Conservation (phyloP, 2,113 vertebrate species). For the Lepus americanus region DNA sequence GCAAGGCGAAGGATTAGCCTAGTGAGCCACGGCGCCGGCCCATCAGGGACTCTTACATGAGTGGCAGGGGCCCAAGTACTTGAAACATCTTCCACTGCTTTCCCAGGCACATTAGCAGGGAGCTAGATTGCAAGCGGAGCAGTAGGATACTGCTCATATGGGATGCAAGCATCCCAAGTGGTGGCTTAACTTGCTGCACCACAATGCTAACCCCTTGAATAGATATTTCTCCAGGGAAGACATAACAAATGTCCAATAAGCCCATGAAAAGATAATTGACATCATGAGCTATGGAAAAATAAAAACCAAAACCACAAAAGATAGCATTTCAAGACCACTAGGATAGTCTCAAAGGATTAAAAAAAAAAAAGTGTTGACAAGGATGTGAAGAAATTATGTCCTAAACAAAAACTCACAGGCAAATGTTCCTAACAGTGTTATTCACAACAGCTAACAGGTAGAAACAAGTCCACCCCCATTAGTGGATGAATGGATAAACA, state of each 20-base stretch:
- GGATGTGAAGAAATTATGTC: conserved; percentile 12
- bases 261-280: background rate
- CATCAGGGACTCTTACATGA: too few relatives aligned
- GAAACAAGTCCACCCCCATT: background rate
- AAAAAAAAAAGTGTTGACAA: background rate
- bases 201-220: background rate
- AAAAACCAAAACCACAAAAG: background rate
- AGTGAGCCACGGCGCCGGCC: too few relatives aligned
- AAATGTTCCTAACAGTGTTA: background rate
- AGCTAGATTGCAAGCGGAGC: too few relatives aligned
- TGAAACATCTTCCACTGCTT: too few relatives aligned
- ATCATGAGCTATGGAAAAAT: background rate
- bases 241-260: background rate
- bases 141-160: too few relatives aligned
- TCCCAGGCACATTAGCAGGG: too few relatives aligned
- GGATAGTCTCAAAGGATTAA: conserved; percentile 1
- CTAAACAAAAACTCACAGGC: background rate
- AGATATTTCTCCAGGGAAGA: background rate
- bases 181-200: too few relatives aligned
- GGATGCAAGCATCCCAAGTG: too few relatives aligned
- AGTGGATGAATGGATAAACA: conserved; percentile 9
- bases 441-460: background rate
- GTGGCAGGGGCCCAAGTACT: too few relatives aligned
- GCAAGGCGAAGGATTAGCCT: too few relatives aligned
- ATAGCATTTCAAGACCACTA: background rate